Conservation (phyloP, 2,888 invertebrate genomes). For the Eledona agricola region DNA sequence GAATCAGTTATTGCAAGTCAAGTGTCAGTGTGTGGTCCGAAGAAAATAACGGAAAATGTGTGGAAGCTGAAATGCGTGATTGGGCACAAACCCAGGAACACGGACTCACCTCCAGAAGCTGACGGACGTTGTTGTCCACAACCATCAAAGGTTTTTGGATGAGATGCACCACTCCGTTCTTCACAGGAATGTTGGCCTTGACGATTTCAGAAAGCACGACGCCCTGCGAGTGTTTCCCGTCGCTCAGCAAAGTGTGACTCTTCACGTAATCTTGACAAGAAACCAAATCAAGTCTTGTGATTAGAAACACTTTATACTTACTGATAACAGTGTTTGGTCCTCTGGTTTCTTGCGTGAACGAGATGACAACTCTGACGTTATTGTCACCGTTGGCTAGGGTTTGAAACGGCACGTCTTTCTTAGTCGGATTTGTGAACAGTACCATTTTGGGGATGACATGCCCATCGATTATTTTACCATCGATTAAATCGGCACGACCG, state of each 20-base stretch:
- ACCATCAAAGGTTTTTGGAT: slow-evolving; percentile 92
- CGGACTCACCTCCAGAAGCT: slow-evolving; percentile 79
- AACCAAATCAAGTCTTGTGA: slow-evolving; percentile 2
- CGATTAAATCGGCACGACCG: slow-evolving; percentile 71
- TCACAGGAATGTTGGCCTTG: slow-evolving; percentile 89
- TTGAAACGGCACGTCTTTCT: slow-evolving; percentile 76
- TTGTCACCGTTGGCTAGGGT: slow-evolving; percentile 86
- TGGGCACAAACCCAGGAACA: background rate
- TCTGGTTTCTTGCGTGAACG: slow-evolving; percentile 77
- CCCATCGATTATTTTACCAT: slow-evolving; percentile 86
- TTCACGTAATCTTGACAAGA: slow-evolving; percentile 78
- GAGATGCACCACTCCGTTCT: slow-evolving; percentile 92
- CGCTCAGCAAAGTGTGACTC: slow-evolving; percentile 83
- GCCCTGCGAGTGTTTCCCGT: slow-evolving; percentile 80
- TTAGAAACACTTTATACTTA: slow-evolving; percentile 53
- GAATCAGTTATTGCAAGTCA: no score
- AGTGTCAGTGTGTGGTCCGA: no score
- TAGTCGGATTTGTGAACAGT: slow-evolving; percentile 85
- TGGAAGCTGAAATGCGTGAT: slow-evolving; percentile 25
- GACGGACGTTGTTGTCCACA: slow-evolving; percentile 85
- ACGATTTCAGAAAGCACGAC: slow-evolving; percentile 89
- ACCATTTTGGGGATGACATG: slow-evolving; percentile 89
- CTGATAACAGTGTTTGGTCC: slow-evolving; percentile 68
- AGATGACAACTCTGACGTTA: slow-evolving; percentile 83
- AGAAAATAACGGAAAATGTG: no score